These are phyloP conservation scores for Slavum lentiscoides DNA, from an alignment of 2,888 invertebrate genomes.

Conservation along the genomic window DNA sequence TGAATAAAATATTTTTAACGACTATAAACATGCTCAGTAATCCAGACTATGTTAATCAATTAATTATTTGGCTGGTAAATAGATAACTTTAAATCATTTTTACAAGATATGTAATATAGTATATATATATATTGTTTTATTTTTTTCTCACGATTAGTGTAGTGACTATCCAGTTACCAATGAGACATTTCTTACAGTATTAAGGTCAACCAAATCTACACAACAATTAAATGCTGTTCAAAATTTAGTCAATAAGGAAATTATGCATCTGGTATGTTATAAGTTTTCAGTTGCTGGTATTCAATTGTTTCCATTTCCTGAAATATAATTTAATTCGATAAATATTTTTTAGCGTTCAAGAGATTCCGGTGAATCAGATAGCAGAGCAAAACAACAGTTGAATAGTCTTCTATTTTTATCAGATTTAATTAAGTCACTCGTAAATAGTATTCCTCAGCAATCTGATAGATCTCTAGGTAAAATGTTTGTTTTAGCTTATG, in stretches of 20 bases:
- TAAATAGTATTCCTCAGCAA: slow-evolving; percentile 43
- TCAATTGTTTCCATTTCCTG: neutral
- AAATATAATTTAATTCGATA: neutral
- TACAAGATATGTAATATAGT: neutral
- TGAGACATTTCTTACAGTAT: slow-evolving; percentile 81
- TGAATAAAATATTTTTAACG: slow-evolving; percentile 73
- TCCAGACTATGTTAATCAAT: slow-evolving; percentile 90
- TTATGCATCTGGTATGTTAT: slow-evolving; percentile 69
- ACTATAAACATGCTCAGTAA: slow-evolving; percentile 76
- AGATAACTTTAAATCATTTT: slow-evolving; percentile 2
- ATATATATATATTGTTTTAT: slow-evolving; percentile 52
- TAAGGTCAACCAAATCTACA: slow-evolving; percentile 76
- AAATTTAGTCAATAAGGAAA: slow-evolving; percentile 79
- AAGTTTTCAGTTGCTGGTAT: neutral
- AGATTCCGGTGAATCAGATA: slow-evolving; percentile 62
- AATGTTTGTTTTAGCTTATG: neutral
- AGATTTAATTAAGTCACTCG: slow-evolving; percentile 45
- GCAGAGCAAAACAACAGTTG: slow-evolving; percentile 54
- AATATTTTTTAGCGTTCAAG: slow-evolving; percentile 38
- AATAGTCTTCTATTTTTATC: slow-evolving; percentile 49
- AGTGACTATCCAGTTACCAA: slow-evolving; percentile 76
- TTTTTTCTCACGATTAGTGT: slow-evolving; percentile 66
- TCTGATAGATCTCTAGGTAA: slow-evolving; percentile 43
- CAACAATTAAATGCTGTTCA: slow-evolving; percentile 82
- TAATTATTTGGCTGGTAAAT: slow-evolving; percentile 84